Percentiles rank a stretch among this genome's conserved stretches.
Conservation (phyloP, 2,113 vertebrate genomes). For the Heteronetta atricapilla region DNA sequence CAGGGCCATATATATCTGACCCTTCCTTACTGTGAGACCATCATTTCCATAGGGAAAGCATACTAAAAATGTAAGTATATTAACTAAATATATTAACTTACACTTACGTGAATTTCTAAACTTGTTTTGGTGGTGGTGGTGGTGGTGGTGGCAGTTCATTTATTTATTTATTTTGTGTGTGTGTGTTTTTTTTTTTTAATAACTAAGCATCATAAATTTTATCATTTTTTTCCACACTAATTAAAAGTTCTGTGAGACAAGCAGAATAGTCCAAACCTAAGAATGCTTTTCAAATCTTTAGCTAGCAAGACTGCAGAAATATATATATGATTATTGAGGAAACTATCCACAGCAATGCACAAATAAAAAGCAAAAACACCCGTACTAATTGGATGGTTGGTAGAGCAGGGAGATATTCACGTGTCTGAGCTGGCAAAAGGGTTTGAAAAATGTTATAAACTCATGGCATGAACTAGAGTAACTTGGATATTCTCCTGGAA, state of each 20-base stretch:
- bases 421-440: background rate
- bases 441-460: background rate
- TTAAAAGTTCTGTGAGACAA: background rate
- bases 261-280: background rate
- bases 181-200: no score
- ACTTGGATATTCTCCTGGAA: background rate
- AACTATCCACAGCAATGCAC: background rate
- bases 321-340: background rate
- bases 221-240: background rate
- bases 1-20: background rate
- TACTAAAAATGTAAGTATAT: background rate
- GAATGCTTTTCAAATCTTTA: background rate
- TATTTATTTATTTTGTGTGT: no score
- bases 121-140: background rate
- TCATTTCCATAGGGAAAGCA: background rate
- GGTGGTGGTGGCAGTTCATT: no score
- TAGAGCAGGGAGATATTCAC: background rate
- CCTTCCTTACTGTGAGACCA: background rate
- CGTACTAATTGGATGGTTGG: background rate
- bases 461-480: background rate
- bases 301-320: background rate
- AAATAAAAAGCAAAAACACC: background rate
- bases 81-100: background rate
- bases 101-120: background rate
- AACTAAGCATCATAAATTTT: background rate